phyloP scores from a whole-genome alignment of 2,888 invertebrate species.

The Empis stercorea region DNA sequence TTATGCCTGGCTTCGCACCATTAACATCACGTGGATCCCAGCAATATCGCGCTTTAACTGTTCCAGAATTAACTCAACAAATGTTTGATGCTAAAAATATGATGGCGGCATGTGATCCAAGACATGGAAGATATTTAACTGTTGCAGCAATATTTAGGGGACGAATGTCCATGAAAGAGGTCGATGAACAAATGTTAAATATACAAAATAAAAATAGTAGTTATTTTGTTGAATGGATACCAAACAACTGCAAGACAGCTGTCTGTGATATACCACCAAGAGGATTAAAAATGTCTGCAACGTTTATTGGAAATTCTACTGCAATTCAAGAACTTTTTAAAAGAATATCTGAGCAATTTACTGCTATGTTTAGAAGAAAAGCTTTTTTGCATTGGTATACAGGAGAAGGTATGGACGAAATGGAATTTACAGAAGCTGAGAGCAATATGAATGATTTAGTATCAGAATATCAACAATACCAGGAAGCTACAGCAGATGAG shows the following conservation, averaged over 20 bases:
- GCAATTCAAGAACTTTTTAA: slow-evolving; percentile 90
- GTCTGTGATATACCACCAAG: slow-evolving; percentile 85
- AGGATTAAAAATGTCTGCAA: slow-evolving; percentile 88
- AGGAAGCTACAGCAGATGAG: slow-evolving; percentile 75
- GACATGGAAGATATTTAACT: slow-evolving; percentile 82
- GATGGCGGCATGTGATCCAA: slow-evolving; percentile 93
- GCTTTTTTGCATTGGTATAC: slow-evolving; percentile 98
- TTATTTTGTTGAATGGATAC: slow-evolving; percentile 87
- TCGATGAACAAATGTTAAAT: slow-evolving; percentile 84
- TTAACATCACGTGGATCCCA: slow-evolving; percentile 81
- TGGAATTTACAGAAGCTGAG: slow-evolving; percentile 91
- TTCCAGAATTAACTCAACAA: slow-evolving; percentile 81
- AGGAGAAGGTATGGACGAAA: slow-evolving; percentile 93
- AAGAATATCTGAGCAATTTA: slow-evolving; percentile 81
- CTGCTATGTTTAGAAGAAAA: slow-evolving; percentile 92
- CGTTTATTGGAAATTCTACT: slow-evolving; percentile 87
- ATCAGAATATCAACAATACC: slow-evolving; percentile 92
- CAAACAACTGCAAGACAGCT: slow-evolving; percentile 87
- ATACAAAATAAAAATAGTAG: slow-evolving; percentile 91
- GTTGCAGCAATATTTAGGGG: slow-evolving; percentile 86
- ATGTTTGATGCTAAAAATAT: slow-evolving; percentile 95
- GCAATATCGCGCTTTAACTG: slow-evolving; percentile 80
- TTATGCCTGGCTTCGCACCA: slow-evolving; percentile 93
- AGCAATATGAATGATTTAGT: slow-evolving; percentile 93
- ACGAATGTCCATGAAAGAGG: slow-evolving; percentile 90